Base-by-base conservation (phyloP, 2,888 invertebrate species). In the Unio pictorum region DNA sequence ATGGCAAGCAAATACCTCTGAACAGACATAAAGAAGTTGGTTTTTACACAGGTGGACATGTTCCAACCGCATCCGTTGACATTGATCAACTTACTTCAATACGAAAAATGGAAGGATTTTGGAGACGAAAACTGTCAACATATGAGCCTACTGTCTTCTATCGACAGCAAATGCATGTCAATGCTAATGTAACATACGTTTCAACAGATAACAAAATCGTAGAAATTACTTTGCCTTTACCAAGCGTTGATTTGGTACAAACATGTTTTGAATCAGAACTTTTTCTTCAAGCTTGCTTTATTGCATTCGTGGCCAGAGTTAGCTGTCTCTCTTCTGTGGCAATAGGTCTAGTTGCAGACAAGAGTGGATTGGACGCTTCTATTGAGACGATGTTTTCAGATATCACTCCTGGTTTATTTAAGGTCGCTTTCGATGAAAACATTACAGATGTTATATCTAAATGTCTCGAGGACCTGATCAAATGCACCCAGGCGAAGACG, bases 61-160 rank as follows among this genome's bases (percentile, higher is more conserved):
- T 28, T 28, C 28, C 28, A 28, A 71, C 45, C n/a, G 58, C 81
- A 2, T 67, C 66, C n/a, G 66, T 34, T 15, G 4, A 28, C 28
- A 68, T 71, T 5, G 68, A 74, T 55, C 28, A 61, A 45, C 64
- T 82, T n/a, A 55, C 65, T 6, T 28, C 55, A 15, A 67, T 81
- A 15, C 73, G 73, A 30, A 78, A 78, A 60, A 78, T 75, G 59
- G 83, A 83, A 68, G 15, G 65, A 4, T 81, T 81, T 64, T 83
- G 83, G 83, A 75, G 74, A 68, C 60, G 61, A 30, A 74, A 70
- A 60, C 62, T 81, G 68, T 54, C 64, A 17, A 20, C 28, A 7
- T 83, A 81, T 68, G 80, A 83, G 62, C 81, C 83, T 20, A 81
- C 81, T 8, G 73, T 73, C 56, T 81, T 83, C 59, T 78, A 79